Conservation (phyloP, 2,888 invertebrate species). For the Drosophila cracens region DNA sequence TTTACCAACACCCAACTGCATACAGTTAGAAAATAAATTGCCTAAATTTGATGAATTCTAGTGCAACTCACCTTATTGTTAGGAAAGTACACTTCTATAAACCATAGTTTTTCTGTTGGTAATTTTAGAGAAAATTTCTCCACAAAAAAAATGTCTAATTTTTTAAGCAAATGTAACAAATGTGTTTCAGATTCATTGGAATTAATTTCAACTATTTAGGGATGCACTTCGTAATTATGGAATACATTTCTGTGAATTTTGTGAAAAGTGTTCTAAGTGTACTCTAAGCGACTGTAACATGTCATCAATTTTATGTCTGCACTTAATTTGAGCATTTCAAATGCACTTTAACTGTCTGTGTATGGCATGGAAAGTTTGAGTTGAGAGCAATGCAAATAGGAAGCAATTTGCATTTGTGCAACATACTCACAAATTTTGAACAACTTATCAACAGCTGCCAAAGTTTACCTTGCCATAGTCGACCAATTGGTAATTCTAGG, state of each 20-base stretch:
- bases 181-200: too few relatives aligned
- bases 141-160: too few relatives aligned
- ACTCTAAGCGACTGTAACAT: background rate
- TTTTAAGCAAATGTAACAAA: too few relatives aligned
- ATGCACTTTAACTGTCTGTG: slow-evolving; percentile 34
- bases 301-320: slow-evolving; percentile 9
- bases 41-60: background rate
- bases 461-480: slow-evolving; percentile 2
- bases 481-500: background rate
- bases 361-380: slow-evolving; percentile 19
- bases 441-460: slow-evolving; percentile 2
- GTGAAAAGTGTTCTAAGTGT: too few relatives aligned
- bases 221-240: background rate
- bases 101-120: background rate
- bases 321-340: slow-evolving; percentile 27
- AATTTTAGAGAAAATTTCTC: too few relatives aligned
- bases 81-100: rapidly evolving
- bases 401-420: slow-evolving; percentile 22
- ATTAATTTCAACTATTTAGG: background rate
- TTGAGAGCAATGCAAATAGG: slow-evolving; percentile 12
- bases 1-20: background rate
- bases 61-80: background rate
- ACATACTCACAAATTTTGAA: slow-evolving; percentile 8
- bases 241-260: background rate
- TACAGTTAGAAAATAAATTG: background rate